These are phyloP conservation scores for Oceanodroma tethys DNA, from an alignment of 2,113 vertebrate species.

Conservation along the genomic window DNA sequence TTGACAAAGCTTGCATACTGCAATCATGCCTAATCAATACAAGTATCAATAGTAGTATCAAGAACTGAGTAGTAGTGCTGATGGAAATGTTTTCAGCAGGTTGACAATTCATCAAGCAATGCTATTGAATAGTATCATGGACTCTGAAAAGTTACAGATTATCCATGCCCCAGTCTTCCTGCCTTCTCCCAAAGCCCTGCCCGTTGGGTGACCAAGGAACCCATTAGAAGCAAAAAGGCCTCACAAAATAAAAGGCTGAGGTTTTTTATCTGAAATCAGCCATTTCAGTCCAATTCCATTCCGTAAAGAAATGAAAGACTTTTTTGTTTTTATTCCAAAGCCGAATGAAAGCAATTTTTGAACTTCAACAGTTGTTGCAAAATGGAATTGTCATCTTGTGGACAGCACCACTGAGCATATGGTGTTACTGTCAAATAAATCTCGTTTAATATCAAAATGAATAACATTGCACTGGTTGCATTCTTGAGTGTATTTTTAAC, in stretches of 20 bases:
- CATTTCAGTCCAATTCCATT: constrained; percentile 9
- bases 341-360: constrained; percentile 42
- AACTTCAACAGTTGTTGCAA: constrained; percentile 55
- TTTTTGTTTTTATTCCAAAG: constrained; percentile 59
- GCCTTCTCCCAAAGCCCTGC: background rate
- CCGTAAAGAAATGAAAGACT: background rate
- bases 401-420: constrained; percentile 52
- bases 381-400: constrained; percentile 53
- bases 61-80: background rate
- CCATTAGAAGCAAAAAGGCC: background rate
- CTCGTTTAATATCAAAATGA: constrained; percentile 31
- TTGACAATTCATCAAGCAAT: background rate
- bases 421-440: constrained; percentile 61
- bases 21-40: background rate
- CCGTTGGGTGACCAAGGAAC: background rate
- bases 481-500: constrained; percentile 18
- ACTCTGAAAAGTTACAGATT: background rate
- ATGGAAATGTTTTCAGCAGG: background rate
- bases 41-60: background rate
- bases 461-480: background rate
- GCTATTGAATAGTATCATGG: background rate
- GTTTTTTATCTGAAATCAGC: constrained; percentile 17
- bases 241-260: background rate
- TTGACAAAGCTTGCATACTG: background rate
- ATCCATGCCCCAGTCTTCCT: background rate